A percentile compares a stretch with the other conserved stretches of the same genome.
phyloP scores from a whole-genome alignment of 1,140 invertebrate genomes.

The Gonatopus flavifemur region DNA sequence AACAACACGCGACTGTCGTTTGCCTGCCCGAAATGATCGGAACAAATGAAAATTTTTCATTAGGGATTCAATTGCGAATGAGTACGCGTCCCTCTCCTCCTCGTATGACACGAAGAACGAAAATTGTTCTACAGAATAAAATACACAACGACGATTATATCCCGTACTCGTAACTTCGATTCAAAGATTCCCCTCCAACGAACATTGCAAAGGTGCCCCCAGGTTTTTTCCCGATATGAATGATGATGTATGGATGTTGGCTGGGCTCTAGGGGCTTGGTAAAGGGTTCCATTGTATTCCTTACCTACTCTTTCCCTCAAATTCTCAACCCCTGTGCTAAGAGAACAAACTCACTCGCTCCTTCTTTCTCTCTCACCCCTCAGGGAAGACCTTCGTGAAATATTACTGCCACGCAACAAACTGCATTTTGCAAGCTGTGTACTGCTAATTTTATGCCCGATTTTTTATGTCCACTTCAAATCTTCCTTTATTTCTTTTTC shows the following conservation, averaged over 20 bases:
- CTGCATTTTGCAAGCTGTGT: constrained; percentile 45
- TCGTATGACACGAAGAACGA: no score
- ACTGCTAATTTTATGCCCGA: constrained; percentile 55
- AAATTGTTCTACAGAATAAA: no score
- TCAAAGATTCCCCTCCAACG: constrained; percentile 21
- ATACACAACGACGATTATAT: no score
- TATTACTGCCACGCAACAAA: constrained; percentile 49
- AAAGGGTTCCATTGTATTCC: constrained; percentile 57
- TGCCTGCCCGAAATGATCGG: no score
- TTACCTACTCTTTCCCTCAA: constrained; percentile 17
- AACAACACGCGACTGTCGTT: no score
- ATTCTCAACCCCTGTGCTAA: no score
- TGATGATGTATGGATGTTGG: constrained; percentile 59
- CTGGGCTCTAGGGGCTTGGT: constrained; percentile 53
- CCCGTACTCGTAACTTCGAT: constrained; percentile 30
- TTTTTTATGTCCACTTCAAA: constrained; percentile 39
- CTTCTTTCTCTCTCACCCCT: constrained; percentile 25
- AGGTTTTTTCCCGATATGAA: constrained; percentile 50
- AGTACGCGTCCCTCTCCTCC: no score
- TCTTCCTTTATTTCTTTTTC: constrained; percentile 5
- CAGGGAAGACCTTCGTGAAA: constrained; percentile 46
- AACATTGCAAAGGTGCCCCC: constrained; percentile 27
- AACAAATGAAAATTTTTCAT: no score
- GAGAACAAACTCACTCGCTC: constrained; percentile 34
- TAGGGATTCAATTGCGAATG: no score